A percentile compares a stretch with the other conserved stretches of the same genome.
These are phyloP conservation scores for Palythoa grandiflora DNA, from an alignment of 92 coral and sea anemone genomes.

Conservation along the genomic window DNA sequence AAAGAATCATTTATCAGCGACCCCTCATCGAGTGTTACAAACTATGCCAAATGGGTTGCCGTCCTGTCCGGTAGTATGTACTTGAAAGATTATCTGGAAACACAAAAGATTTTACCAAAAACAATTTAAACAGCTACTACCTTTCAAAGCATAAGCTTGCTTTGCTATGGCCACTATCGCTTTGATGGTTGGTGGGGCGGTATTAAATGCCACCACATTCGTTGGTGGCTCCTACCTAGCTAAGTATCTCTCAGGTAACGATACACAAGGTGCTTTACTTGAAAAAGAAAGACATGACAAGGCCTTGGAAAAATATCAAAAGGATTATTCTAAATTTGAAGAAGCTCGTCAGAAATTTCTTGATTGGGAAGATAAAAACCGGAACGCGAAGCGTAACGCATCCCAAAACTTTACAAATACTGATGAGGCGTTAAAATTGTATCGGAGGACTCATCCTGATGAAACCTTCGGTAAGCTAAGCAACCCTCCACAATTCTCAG, in stretches of 20 bases:
- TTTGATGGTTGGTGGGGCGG: not conserved
- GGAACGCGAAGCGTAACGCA: too few relatives aligned
- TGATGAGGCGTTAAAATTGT: too few relatives aligned
- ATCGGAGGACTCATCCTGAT: not conserved
- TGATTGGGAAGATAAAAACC: too few relatives aligned
- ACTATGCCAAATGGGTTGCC: conserved; percentile 14
- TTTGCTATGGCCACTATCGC: not conserved
- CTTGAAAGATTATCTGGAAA: conserved; percentile 1
- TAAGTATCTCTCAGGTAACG: not conserved
- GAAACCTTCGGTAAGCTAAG: not conserved
- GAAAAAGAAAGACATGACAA: too few relatives aligned
- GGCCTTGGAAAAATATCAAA: too few relatives aligned
- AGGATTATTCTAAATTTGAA: not conserved
- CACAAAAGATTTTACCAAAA: not conserved
- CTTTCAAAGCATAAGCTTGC: not conserved
- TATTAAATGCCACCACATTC: not conserved
- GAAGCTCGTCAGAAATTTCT: not conserved
- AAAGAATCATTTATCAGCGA: not conserved
- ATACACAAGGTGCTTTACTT: not conserved
- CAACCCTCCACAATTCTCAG: not conserved
- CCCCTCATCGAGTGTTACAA: not conserved
- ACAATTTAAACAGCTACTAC: not conserved
- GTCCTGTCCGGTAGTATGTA: not conserved
- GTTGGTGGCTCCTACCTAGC: not conserved
- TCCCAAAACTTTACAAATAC: too few relatives aligned